Base-by-base conservation (phyloP, 2,888 invertebrate genomes). In the Chrysotoxum bicinctum region DNA sequence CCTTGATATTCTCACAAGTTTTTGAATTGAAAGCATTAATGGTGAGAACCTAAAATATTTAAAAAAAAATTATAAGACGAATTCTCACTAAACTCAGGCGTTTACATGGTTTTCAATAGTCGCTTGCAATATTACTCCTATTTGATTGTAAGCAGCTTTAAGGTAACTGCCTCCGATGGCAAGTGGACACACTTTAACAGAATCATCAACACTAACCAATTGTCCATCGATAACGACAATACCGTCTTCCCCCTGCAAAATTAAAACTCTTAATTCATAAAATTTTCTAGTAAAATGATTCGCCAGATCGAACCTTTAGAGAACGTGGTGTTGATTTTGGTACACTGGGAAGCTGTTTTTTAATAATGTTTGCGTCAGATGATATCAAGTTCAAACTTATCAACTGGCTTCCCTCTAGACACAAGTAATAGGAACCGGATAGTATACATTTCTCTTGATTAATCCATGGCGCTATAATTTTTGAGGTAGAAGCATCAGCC, bases 401-500 rank as follows among this genome's bases (percentile, higher is more conserved):
- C 19, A 96, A 89, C 81, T 94, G 92, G 79, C 92, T 92, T 37
- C 93, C 91, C 0, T 94, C 94, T 26, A 95, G 87, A 88, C 96
- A 97, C 7, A 94, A 93, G 90, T 94, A 95, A 90, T 94, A 94
- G 7, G 94, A 93, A 1, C 93, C 93, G 37, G 94, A 93, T 68
- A 95, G 88, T 8, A 94, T 90, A 90, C 96, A 97, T 35, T 88
- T 89, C 2, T 89, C 88, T 10, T 87, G 72, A 88, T 92, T 92
- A 23, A 93, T 92, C 95, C 96, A 96, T 2, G 93, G 91, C 0
- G 95, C 94, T n/a, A 94, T 92, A 60, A 95, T 90, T 89, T 93
- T 94, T 0, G 94, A 93, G 6, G 93, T 92, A 16, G 93, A 93
- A 60, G 92, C 91, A 87, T 93, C 93, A 35, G 89, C 87, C 21